Percentiles rank a stretch among this genome's conserved stretches.
phyloP scores from a whole-genome alignment of 2,888 invertebrate genomes.

The Coenonympha arcania region DNA sequence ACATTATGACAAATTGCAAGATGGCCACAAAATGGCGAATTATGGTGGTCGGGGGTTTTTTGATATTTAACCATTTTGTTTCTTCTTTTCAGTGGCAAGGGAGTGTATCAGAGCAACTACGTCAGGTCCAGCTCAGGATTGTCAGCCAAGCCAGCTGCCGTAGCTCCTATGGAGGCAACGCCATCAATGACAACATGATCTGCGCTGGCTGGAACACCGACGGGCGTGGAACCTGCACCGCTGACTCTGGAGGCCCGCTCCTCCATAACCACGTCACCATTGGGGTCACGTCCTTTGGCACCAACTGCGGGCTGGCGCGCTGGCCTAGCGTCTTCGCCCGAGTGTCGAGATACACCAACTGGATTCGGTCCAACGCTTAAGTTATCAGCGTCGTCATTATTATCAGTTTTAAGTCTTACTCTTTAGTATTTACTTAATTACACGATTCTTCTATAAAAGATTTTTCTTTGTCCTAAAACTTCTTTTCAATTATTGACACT shows the following conservation, averaged over 20 bases:
- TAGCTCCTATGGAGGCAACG: not conserved
- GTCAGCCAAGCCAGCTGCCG: not conserved
- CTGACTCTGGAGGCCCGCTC: not conserved
- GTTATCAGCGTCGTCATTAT: not conserved
- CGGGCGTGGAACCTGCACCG: conserved; percentile 7
- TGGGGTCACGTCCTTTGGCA: not conserved
- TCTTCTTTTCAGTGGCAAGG: not conserved
- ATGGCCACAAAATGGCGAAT: too few relatives aligned
- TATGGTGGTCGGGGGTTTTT: too few relatives aligned
- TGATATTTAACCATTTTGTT: too few relatives aligned
- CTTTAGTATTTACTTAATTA: not conserved
- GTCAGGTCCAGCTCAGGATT: conserved; percentile 4
- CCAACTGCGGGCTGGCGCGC: not conserved
- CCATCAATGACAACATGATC: not conserved
- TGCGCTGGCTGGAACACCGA: conserved; percentile 5
- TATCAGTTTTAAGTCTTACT: not conserved
- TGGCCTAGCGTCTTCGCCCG: not conserved
- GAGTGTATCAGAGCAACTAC: not conserved
- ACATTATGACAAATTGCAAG: too few relatives aligned
- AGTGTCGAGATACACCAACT: not conserved
- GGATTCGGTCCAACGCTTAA: not conserved
- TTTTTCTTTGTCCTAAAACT: not conserved
- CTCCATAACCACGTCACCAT: not conserved
- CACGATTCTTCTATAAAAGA: not conserved
- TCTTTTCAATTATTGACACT: not conserved